Evolutionary conservation across 1,140 invertebrate species (phyloP).

Genomic region (Drosophila sp.): DNA sequence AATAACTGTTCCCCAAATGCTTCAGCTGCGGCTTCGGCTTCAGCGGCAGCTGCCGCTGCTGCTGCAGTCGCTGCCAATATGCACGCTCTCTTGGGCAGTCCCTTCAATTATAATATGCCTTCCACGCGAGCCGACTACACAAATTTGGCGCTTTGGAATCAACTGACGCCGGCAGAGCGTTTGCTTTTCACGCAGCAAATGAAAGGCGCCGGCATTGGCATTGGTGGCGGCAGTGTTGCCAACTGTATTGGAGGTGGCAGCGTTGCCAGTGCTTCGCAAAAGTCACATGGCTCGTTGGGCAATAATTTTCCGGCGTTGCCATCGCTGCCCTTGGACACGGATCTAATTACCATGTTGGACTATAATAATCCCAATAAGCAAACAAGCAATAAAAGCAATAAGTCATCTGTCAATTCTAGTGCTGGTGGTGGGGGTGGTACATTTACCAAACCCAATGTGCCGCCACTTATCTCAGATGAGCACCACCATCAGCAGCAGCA

Average conservation of each 20-base stretch:
- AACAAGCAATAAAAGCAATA: constrained; percentile 11
- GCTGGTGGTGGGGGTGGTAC: too few species aligned
- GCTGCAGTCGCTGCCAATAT: constrained; percentile 66
- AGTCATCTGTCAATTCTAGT: background rate
- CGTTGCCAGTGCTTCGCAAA: constrained; percentile 19
- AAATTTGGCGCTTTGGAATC: constrained; percentile 81
- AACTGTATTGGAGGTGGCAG: constrained; percentile 1
- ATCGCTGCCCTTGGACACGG: constrained; percentile 76
- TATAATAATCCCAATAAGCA: constrained; percentile 78
- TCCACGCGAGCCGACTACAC: constrained; percentile 71
- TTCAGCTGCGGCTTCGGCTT: constrained; percentile 12
- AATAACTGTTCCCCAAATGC: constrained; percentile 10
- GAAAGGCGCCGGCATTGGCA: constrained; percentile 42
- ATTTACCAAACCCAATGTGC: constrained; percentile 77
- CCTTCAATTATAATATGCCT: constrained; percentile 77
- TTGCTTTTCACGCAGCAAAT: constrained; percentile 76
- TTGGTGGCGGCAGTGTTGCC: constrained; percentile 3
- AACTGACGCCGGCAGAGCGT: constrained; percentile 69
- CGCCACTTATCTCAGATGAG: constrained; percentile 66
- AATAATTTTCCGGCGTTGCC: constrained; percentile 59
- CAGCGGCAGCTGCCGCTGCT: constrained; percentile 51
- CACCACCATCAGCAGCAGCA: constrained; percentile 14
- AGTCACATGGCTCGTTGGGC: constrained; percentile 20
- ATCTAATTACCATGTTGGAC: constrained; percentile 81
- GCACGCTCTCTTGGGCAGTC: constrained; percentile 56